phyloP scores from a whole-genome alignment of 2,797 vertebrate species.

The Enteromius unitaeniatus region DNA sequence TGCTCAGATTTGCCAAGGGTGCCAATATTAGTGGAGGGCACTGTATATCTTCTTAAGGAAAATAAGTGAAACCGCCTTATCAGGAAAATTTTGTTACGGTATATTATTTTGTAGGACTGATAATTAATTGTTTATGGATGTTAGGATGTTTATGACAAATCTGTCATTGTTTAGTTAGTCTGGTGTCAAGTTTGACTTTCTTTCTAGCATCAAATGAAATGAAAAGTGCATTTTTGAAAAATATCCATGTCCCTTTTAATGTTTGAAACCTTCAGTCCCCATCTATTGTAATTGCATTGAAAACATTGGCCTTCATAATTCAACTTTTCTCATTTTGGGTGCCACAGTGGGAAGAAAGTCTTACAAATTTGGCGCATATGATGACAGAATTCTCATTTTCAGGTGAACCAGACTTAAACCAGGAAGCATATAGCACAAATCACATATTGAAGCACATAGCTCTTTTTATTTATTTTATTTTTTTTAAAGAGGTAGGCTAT shows the following conservation, averaged over 20 bases:
- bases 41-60: background rate
- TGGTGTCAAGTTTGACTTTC: background rate
- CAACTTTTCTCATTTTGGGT: slow-evolving; percentile 5
- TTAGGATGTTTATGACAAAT: background rate
- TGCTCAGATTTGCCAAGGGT: too few species aligned
- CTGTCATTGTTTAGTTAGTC: background rate
- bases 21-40: too few species aligned
- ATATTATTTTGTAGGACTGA: background rate
- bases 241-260: background rate
- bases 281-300: background rate
- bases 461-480: background rate
- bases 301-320: background rate
- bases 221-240: background rate
- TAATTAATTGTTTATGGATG: background rate
- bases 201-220: background rate
- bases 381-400: slow-evolving; percentile 5
- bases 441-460: background rate
- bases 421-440: background rate
- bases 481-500: background rate
- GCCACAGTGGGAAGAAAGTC: background rate
- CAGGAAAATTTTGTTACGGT: background rate
- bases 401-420: background rate
- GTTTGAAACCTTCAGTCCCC: background rate
- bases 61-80: background rate
- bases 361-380: background rate